These are phyloP conservation scores for Scaptomyza caliginosa DNA, from an alignment of 2,888 invertebrate genomes.

Conservation along the genomic window DNA sequence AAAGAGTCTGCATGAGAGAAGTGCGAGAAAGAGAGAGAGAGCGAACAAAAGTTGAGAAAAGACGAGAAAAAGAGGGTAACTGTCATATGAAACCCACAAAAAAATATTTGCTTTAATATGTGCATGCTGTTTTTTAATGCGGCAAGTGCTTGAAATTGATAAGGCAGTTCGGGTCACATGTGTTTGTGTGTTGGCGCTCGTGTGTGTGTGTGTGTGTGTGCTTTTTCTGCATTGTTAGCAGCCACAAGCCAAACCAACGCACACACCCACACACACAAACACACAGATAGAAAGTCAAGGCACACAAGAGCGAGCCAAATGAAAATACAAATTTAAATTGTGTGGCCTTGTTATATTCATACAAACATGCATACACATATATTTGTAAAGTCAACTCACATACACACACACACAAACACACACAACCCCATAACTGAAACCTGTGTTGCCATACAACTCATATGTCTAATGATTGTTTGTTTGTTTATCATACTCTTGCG, in stretches of 20 bases:
- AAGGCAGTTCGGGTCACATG: conserved; percentile 53
- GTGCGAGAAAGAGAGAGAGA: not conserved
- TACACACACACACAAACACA: conserved; percentile 6
- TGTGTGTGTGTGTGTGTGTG: conserved; percentile 9
- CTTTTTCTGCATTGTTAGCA: conserved; percentile 51
- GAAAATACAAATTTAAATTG: conserved; percentile 65
- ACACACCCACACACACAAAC: not conserved
- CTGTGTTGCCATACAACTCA: conserved; percentile 28
- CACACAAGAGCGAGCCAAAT: conserved; percentile 37
- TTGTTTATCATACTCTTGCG: conserved; percentile 27
- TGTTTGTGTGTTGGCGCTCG: conserved; percentile 7
- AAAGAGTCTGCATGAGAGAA: conserved; percentile 12
- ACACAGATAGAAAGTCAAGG: conserved; percentile 18
- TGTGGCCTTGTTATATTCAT: conserved; percentile 53
- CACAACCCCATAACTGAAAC: conserved; percentile 10
- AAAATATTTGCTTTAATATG: conserved; percentile 48
- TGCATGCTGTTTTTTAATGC: conserved; percentile 46
- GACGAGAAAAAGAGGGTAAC: not conserved
- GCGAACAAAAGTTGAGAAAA: not conserved
- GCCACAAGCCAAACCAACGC: conserved; percentile 42
- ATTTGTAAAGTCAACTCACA: not conserved
- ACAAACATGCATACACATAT: conserved; percentile 20
- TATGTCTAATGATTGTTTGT: conserved; percentile 75
- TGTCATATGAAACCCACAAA: conserved; percentile 34
- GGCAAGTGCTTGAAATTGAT: conserved; percentile 75